phyloP scores from a whole-genome alignment of 2,113 vertebrate genomes.

The Erythrocercus mccallii region DNA sequence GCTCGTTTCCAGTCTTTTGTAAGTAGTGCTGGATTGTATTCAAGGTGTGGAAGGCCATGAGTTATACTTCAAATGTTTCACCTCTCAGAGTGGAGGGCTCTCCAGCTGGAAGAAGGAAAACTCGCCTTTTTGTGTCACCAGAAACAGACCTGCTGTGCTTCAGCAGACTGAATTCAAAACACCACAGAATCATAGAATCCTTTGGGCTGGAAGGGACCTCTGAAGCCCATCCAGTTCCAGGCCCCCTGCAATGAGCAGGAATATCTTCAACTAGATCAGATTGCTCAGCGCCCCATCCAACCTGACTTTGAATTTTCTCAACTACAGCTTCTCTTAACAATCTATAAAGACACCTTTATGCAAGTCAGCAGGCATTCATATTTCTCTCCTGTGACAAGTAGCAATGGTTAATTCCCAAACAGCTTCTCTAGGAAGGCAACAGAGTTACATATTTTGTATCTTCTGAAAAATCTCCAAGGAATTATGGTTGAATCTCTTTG shows the following conservation, averaged over 20 bases:
- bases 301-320: neutral
- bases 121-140: neutral
- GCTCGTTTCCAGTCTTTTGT: neutral
- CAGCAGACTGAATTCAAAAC: neutral
- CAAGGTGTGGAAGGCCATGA: neutral
- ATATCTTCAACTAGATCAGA: neutral
- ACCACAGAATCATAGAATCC: neutral
- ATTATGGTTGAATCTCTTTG: neutral
- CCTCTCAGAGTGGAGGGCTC: neutral
- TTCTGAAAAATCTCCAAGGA: neutral
- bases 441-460: neutral
- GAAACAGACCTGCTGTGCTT: neutral
- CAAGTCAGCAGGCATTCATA: neutral
- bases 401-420: neutral
- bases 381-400: neutral
- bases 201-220: neutral
- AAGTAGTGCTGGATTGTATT: neutral
- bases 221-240: neutral
- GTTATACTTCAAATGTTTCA: neutral
- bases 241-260: neutral
- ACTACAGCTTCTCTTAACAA: neutral
- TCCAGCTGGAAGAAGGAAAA: neutral
- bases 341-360: neutral
- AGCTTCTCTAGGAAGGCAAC: neutral
- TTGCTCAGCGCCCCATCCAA: neutral